phyloP scores from a whole-genome alignment of 1,140 invertebrate species.

The Macrobrachium nipponense region DNA sequence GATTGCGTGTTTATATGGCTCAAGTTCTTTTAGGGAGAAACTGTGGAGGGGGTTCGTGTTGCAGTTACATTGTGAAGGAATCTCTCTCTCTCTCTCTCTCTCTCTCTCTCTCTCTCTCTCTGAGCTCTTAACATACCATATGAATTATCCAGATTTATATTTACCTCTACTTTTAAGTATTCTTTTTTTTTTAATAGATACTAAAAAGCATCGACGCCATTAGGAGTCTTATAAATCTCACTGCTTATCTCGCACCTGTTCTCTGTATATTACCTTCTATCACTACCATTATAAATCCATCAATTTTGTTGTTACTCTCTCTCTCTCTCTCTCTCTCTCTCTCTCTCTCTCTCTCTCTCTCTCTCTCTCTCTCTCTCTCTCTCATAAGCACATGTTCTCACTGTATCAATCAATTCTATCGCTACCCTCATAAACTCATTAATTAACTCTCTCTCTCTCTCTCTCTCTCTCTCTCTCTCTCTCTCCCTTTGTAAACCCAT shows the following conservation, averaged over 20 bases:
- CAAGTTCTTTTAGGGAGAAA: no score
- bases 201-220: no score
- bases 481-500: background rate
- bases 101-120: constrained; percentile 18
- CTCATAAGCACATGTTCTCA: background rate
- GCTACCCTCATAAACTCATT: background rate
- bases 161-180: no score
- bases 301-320: no score
- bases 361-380: constrained; percentile 32
- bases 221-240: no score
- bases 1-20: no score
- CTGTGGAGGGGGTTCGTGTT: no score
- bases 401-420: background rate
- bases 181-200: no score
- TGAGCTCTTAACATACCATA: background rate
- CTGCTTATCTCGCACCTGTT: no score
- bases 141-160: no score
- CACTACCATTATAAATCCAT: no score
- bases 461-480: constrained; percentile 28
- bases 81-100: constrained; percentile 18
- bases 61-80: background rate
- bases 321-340: constrained; percentile 10
- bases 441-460: constrained; percentile 26
- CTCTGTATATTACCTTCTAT: no score
- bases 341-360: constrained; percentile 32